These are phyloP conservation scores for Encarsia formosa DNA, from an alignment of 2,888 invertebrate genomes.

Conservation along the genomic window DNA sequence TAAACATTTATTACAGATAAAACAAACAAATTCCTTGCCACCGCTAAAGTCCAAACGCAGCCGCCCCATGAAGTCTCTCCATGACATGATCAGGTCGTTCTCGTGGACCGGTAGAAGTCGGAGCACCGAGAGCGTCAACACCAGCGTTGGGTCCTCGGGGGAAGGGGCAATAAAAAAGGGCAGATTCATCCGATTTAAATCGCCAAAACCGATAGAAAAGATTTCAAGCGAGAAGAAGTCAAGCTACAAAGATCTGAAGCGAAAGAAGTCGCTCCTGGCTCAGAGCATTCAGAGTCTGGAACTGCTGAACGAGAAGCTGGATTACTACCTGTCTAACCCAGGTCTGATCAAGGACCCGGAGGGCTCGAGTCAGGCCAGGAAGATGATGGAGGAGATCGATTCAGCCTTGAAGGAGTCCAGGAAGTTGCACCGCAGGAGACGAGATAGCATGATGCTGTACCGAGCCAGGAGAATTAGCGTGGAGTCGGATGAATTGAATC, in stretches of 20 bases:
- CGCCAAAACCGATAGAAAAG: slow-evolving; percentile 42
- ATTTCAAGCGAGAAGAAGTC: slow-evolving; percentile 44
- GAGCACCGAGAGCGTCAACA: slow-evolving; percentile 39
- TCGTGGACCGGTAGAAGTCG: slow-evolving; percentile 2
- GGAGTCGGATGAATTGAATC: slow-evolving; percentile 17
- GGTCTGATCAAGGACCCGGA: slow-evolving; percentile 36
- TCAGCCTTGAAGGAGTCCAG: background rate
- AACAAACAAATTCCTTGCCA: too few relatives aligned
- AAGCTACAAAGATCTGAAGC: slow-evolving; percentile 31
- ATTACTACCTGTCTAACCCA: slow-evolving; percentile 41
- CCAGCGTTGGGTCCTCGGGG: slow-evolving; percentile 35
- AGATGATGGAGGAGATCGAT: slow-evolving; percentile 27
- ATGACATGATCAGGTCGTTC: slow-evolving; percentile 51
- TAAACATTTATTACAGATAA: too few relatives aligned
- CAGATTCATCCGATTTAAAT: slow-evolving; percentile 17
- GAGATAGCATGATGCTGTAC: background rate
- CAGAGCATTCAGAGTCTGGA: slow-evolving; percentile 46
- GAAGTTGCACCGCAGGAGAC: background rate
- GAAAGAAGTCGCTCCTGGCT: slow-evolving; percentile 38
- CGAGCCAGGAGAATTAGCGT: slow-evolving; percentile 4
- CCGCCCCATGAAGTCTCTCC: slow-evolving; percentile 56
- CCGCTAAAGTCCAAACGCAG: slow-evolving; percentile 47
- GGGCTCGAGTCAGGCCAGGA: slow-evolving; percentile 34
- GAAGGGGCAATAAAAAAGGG: slow-evolving; percentile 38
- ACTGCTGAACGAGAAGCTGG: slow-evolving; percentile 44